Conservation (phyloP, 2,888 invertebrate genomes). For the Noctua fimbriata region DNA sequence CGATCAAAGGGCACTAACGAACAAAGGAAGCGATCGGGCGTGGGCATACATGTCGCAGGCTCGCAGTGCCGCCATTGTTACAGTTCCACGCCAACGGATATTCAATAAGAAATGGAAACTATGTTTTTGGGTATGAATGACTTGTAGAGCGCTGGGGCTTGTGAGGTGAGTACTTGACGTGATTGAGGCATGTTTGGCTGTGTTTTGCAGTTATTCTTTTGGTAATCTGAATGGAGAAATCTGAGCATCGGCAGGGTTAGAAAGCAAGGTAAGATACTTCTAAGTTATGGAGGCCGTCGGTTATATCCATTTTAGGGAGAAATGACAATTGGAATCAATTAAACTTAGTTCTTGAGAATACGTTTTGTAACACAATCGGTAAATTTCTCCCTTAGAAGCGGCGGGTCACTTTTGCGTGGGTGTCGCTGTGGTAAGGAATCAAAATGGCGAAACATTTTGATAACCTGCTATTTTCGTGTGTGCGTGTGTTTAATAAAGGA, state of each 20-base stretch:
- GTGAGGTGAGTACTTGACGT: neutral
- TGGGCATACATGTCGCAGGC: conserved; percentile 58
- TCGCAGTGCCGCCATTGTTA: conserved; percentile 48
- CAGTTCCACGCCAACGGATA: conserved; percentile 48
- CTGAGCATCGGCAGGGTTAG: neutral
- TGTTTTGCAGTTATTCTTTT: neutral
- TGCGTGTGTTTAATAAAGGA: neutral
- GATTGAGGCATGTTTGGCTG: neutral
- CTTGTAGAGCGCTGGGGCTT: conserved; percentile 30
- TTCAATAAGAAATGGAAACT: conserved; percentile 62
- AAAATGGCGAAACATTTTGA: neutral
- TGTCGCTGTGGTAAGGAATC: neutral
- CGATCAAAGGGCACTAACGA: conserved; percentile 67
- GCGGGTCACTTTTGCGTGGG: neutral
- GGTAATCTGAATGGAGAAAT: neutral
- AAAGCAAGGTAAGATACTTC: neutral
- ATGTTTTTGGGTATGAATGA: conserved; percentile 26
- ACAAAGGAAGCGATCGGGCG: conserved; percentile 67
- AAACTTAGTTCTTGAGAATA: neutral
- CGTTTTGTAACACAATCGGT: neutral
- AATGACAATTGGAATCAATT: neutral
- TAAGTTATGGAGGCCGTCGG: neutral
- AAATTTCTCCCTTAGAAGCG: neutral
- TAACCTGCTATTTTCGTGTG: neutral
- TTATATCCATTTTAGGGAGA: neutral